Percentiles rank a stretch among this genome's conserved stretches.
Conservation (phyloP, 2,797 vertebrate genomes). For the Tenualosa thibaudeaui region DNA sequence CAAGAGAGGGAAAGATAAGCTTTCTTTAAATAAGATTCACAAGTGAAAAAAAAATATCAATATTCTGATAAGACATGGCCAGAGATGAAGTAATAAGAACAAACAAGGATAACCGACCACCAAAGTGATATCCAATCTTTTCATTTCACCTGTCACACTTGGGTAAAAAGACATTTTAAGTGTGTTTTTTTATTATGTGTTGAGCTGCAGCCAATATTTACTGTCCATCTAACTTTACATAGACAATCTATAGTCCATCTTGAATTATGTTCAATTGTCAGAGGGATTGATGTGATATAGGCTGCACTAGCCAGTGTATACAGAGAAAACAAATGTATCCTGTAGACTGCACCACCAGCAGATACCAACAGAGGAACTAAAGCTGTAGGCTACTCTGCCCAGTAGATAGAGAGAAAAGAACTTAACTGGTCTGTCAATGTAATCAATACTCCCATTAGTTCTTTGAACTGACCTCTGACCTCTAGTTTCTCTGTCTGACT, state of each 20-base stretch:
- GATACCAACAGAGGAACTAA: too few species aligned
- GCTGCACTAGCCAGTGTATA: not conserved
- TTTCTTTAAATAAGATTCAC: not conserved
- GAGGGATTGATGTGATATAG: not conserved
- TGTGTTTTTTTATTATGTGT: not conserved
- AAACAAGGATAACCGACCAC: not conserved
- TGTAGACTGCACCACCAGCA: not conserved
- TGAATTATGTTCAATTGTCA: not conserved
- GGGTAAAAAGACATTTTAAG: not conserved
- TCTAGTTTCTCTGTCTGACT: not conserved
- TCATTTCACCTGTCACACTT: not conserved
- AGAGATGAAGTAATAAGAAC: not conserved
- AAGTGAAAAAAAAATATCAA: not conserved
- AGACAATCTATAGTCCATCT: not conserved
- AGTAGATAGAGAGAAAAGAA: not conserved
- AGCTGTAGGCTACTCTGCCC: not conserved
- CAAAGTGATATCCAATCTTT: not conserved
- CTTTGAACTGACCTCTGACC: not conserved
- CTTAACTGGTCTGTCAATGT: constrained; percentile 3
- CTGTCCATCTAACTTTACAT: not conserved
- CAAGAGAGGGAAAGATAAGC: not conserved
- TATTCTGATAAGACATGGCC: not conserved
- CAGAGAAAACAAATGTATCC: not conserved
- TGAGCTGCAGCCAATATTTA: not conserved
- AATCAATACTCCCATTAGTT: constrained; percentile 7